phyloP scores from a whole-genome alignment of 1,140 invertebrate genomes.

The Drosophila kurseongensis region DNA sequence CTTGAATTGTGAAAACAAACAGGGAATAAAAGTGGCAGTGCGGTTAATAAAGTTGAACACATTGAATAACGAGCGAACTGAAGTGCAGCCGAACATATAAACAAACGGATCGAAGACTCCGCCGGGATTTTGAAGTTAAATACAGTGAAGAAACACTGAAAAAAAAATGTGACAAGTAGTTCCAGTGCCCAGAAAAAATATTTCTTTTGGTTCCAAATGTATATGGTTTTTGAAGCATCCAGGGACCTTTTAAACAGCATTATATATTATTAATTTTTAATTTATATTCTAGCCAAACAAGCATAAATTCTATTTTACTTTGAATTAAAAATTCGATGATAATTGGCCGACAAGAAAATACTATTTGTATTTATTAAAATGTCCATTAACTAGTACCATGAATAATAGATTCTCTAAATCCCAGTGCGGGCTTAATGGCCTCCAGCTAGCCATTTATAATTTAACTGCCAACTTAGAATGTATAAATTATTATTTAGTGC shows the following conservation, averaged over 20 bases:
- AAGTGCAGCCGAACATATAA: slow-evolving; percentile 37
- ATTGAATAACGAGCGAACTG: slow-evolving; percentile 34
- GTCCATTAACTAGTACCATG: too few relatives aligned
- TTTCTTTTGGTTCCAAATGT: neutral
- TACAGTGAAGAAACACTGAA: neutral
- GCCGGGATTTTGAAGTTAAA: neutral
- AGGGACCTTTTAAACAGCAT: too few relatives aligned
- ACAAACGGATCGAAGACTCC: slow-evolving; percentile 19
- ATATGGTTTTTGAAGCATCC: too few relatives aligned
- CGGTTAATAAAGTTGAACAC: slow-evolving; percentile 19
- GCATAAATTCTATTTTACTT: too few relatives aligned
- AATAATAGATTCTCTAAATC: too few relatives aligned
- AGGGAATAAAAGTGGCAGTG: slow-evolving; percentile 10
- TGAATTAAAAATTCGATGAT: too few relatives aligned
- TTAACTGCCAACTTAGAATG: neutral
- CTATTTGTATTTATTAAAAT: too few relatives aligned
- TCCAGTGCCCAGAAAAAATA: neutral
- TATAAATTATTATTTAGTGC: neutral
- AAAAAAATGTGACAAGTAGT: neutral
- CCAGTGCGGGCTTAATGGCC: neutral
- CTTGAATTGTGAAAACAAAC: slow-evolving; percentile 27
- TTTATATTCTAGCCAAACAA: too few relatives aligned
- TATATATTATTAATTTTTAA: too few relatives aligned
- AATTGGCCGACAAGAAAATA: too few relatives aligned
- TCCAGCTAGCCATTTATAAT: neutral